Evolutionary conservation across 1,140 invertebrate genomes (phyloP).

Genomic region (Drosophila ficusphila): DNA sequence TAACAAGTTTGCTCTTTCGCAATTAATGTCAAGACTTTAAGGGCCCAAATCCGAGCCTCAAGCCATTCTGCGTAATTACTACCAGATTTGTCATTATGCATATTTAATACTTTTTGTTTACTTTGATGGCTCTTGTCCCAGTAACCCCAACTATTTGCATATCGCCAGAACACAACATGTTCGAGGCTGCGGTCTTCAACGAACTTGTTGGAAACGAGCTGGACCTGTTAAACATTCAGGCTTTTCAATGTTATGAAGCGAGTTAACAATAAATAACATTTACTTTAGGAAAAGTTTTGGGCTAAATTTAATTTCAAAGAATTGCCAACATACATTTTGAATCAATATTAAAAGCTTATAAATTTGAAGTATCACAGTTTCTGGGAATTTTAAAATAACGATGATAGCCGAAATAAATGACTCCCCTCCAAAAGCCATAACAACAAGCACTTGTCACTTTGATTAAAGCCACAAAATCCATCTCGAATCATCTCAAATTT

Average conservation of each 20-base stretch:
- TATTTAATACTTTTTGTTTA: constrained; percentile 48
- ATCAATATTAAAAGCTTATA: too few species aligned
- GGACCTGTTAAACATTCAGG: neutral
- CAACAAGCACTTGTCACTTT: constrained; percentile 26
- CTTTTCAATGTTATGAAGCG: neutral
- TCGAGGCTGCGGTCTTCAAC: neutral
- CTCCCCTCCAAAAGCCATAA: neutral
- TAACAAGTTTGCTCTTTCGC: constrained; percentile 26
- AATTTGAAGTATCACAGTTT: too few species aligned
- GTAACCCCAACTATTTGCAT: constrained; percentile 7
- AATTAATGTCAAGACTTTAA: constrained; percentile 57
- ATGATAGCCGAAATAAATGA: neutral
- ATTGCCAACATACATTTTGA: too few species aligned
- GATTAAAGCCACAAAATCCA: constrained; percentile 21
- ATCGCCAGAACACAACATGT: constrained; percentile 4
- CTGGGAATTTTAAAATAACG: neutral
- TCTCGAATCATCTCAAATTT: constrained; percentile 26
- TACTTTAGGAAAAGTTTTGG: too few species aligned
- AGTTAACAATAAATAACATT: too few species aligned
- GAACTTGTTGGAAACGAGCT: constrained; percentile 6
- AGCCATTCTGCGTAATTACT: constrained; percentile 45
- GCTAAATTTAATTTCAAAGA: neutral
- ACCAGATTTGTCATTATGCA: constrained; percentile 48
- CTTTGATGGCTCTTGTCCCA: too few species aligned
- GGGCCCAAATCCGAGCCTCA: constrained; percentile 6